phyloP scores from a whole-genome alignment of 35 echinoderm and acorn worm species.

The Eucidaris tribuloides region DNA sequence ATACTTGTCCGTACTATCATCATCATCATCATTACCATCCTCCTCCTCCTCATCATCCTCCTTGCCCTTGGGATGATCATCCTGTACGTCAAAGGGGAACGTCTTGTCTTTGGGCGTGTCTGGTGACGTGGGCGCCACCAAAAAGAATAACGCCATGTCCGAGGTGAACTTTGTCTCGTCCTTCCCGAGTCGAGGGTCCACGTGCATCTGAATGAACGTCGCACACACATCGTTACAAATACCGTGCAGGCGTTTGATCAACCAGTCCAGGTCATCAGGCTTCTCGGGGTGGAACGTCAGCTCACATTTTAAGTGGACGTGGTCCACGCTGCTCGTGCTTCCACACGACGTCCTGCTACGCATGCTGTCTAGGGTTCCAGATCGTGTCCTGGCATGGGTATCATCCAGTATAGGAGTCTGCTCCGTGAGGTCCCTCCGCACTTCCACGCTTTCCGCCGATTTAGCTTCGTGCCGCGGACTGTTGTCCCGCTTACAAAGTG shows the following conservation, averaged over 20 bases:
- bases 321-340: constrained; percentile 41
- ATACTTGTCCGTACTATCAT: constrained; percentile 1
- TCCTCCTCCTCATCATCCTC: constrained; percentile 26
- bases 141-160: constrained; percentile 86
- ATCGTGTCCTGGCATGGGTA: constrained; percentile 27
- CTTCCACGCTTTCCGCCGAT: constrained; percentile 2
- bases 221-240: constrained; percentile 91
- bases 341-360: constrained; percentile 18
- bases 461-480: not conserved
- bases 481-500: not conserved
- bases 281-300: constrained; percentile 72
- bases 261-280: constrained; percentile 54
- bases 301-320: constrained; percentile 64
- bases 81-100: not conserved
- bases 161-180: constrained; percentile 26
- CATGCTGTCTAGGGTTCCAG: constrained; percentile 60
- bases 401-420: not conserved
- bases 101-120: not conserved
- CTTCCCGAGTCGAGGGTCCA: constrained; percentile 23
- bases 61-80: constrained; percentile 9
- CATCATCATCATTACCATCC: constrained; percentile 26
- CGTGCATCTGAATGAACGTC: constrained; percentile 82
- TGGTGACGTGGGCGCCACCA: constrained; percentile 79
- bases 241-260: constrained; percentile 78
- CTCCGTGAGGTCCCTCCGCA: not conserved